These are phyloP conservation scores for Drosophila prostipennis DNA, from an alignment of 2,888 invertebrate genomes.

Conservation along the genomic window DNA sequence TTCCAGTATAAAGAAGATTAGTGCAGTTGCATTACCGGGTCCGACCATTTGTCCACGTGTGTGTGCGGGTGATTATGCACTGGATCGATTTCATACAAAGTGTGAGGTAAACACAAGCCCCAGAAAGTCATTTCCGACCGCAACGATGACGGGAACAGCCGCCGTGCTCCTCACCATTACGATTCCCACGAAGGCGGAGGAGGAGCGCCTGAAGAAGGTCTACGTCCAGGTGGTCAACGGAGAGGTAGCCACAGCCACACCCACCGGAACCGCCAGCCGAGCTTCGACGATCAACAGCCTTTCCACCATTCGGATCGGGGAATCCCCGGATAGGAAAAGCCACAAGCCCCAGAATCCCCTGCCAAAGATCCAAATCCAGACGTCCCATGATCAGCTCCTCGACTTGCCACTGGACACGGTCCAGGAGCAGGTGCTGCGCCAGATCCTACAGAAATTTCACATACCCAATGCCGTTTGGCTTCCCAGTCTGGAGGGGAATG, in stretches of 20 bases:
- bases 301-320: slow-evolving; percentile 24
- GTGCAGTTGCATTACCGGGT: slow-evolving; percentile 44
- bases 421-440: slow-evolving; percentile 85
- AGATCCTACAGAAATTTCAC: slow-evolving; percentile 85
- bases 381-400: slow-evolving; percentile 42
- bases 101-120: slow-evolving; percentile 16
- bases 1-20: slow-evolving; percentile 60
- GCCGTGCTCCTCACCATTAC: slow-evolving; percentile 87
- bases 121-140: slow-evolving; percentile 1
- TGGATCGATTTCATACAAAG: slow-evolving; percentile 14
- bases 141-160: slow-evolving; percentile 67
- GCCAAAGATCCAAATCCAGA: slow-evolving; percentile 44
- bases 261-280: slow-evolving; percentile 11
- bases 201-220: slow-evolving; percentile 79
- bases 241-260: slow-evolving; percentile 3
- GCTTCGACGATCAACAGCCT: slow-evolving; percentile 19
- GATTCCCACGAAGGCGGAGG: slow-evolving; percentile 85
- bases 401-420: slow-evolving; percentile 69
- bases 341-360: background rate
- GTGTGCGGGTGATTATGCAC: slow-evolving; percentile 22
- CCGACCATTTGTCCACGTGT: slow-evolving; percentile 19
- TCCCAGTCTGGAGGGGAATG: slow-evolving; percentile 85
- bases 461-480: slow-evolving; percentile 87
- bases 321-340: slow-evolving; percentile 4
- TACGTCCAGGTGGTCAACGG: slow-evolving; percentile 20